These are phyloP conservation scores for Aphelenchoides besseyi DNA, from an alignment of 1,140 invertebrate species.

Conservation along the genomic window DNA sequence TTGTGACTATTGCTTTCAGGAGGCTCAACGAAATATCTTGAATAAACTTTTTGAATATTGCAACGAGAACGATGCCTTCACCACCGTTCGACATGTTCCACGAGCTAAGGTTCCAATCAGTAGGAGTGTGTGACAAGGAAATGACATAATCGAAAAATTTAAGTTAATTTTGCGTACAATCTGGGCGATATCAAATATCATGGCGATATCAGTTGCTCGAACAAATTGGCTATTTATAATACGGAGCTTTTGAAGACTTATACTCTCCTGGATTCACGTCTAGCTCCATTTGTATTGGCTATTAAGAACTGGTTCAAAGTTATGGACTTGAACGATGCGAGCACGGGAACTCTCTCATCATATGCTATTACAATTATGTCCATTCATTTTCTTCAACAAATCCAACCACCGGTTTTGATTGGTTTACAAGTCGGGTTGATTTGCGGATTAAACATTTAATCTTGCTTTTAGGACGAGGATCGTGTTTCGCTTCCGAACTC, in stretches of 20 bases:
- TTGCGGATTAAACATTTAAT: too few relatives aligned
- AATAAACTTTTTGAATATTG: not conserved
- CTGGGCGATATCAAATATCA: too few relatives aligned
- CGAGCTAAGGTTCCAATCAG: slow-evolving; percentile 22
- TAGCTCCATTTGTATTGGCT: slow-evolving; percentile 25
- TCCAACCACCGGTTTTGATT: slow-evolving; percentile 20
- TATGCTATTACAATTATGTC: slow-evolving; percentile 29
- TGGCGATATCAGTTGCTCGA: slow-evolving; percentile 21
- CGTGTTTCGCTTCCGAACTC: too few relatives aligned
- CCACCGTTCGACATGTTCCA: not conserved
- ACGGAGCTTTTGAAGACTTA: slow-evolving; percentile 24
- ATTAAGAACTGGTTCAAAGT: slow-evolving; percentile 23
- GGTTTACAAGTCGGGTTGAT: slow-evolving; percentile 24
- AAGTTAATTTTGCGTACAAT: too few relatives aligned
- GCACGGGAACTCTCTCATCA: not conserved
- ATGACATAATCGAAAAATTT: too few relatives aligned
- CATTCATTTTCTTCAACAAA: slow-evolving; percentile 24
- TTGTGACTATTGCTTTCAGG: slow-evolving; percentile 7
- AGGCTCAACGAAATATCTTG: not conserved
- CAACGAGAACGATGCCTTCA: not conserved
- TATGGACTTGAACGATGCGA: slow-evolving; percentile 25
- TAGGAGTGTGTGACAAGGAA: too few relatives aligned
- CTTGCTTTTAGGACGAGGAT: too few relatives aligned
- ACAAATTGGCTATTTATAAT: slow-evolving; percentile 24
- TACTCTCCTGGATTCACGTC: slow-evolving; percentile 18